These are phyloP conservation scores for Xylophagus ater DNA, from an alignment of 2,888 invertebrate genomes.

Conservation along the genomic window DNA sequence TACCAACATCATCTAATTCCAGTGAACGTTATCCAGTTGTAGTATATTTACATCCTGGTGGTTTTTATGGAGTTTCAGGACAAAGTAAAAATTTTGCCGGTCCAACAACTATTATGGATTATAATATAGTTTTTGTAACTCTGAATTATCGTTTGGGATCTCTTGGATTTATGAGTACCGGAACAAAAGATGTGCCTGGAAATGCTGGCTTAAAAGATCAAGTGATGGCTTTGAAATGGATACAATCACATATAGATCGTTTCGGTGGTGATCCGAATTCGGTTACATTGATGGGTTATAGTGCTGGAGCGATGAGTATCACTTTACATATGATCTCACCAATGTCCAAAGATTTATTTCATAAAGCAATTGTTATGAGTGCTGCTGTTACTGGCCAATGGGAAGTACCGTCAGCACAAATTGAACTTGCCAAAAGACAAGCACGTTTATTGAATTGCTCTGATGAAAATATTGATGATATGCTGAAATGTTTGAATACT, in stretches of 20 bases:
- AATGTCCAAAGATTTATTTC: constrained; percentile 56
- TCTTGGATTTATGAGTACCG: constrained; percentile 50
- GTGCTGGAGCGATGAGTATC: constrained; percentile 42
- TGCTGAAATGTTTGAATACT: constrained; percentile 46
- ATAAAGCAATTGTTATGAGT: constrained; percentile 56
- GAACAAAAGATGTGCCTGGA: constrained; percentile 52
- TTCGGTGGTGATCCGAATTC: constrained; percentile 55
- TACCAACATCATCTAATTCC: constrained; percentile 21
- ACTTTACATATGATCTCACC: constrained; percentile 50
- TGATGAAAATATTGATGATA: constrained; percentile 39
- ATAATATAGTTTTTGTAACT: constrained; percentile 46
- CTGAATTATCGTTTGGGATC: constrained; percentile 48
- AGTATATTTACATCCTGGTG: constrained; percentile 55
- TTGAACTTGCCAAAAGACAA: constrained; percentile 48
- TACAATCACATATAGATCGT: constrained; percentile 48
- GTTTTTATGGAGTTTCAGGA: constrained; percentile 47
- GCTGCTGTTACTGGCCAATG: constrained; percentile 45
- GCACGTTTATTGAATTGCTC: constrained; percentile 49
- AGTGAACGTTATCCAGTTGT: constrained; percentile 43
- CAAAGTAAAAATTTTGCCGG: constrained; percentile 40
- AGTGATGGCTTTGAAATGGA: constrained; percentile 53
- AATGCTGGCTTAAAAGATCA: constrained; percentile 62
- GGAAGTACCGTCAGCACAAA: constrained; percentile 41
- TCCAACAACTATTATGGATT: constrained; percentile 50
- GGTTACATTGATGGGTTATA: constrained; percentile 53